phyloP scores from a whole-genome alignment of 2,888 invertebrate species.

The Hanleya hanleyi region DNA sequence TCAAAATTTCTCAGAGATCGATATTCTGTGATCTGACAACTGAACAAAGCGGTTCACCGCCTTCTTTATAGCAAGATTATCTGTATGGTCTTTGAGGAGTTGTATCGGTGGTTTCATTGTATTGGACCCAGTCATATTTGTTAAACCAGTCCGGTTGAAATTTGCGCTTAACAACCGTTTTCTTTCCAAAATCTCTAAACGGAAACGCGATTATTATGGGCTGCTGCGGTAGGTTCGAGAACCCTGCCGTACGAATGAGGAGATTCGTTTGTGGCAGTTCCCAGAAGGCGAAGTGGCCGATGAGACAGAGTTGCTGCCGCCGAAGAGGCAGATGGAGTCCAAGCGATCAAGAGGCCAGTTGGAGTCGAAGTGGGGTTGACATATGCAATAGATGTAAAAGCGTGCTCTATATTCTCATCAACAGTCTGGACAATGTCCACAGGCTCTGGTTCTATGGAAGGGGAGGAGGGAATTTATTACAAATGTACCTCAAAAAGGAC shows the following conservation, averaged over 20 bases:
- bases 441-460: background rate
- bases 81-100: too few species aligned
- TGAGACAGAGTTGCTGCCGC: background rate
- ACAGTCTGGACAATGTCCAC: background rate
- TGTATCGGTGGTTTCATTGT: conserved; percentile 15
- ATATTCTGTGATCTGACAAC: too few species aligned
- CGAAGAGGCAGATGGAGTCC: background rate
- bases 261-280: background rate
- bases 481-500: background rate
- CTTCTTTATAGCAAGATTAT: too few species aligned
- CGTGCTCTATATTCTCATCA: too few species aligned
- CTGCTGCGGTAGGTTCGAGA: background rate
- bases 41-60: too few species aligned
- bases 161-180: too few species aligned
- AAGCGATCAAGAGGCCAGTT: background rate
- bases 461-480: background rate
- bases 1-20: too few species aligned
- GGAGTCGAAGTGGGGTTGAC: background rate
- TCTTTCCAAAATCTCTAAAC: background rate
- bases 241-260: too few species aligned
- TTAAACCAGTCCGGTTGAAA: conserved; percentile 24
- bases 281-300: background rate
- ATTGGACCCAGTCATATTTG: conserved; percentile 19
- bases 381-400: too few species aligned
- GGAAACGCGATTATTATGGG: background rate